Percentiles rank a stretch among this genome's conserved stretches.
Conservation (phyloP, 1,140 invertebrate genomes). For the Apis florea region DNA sequence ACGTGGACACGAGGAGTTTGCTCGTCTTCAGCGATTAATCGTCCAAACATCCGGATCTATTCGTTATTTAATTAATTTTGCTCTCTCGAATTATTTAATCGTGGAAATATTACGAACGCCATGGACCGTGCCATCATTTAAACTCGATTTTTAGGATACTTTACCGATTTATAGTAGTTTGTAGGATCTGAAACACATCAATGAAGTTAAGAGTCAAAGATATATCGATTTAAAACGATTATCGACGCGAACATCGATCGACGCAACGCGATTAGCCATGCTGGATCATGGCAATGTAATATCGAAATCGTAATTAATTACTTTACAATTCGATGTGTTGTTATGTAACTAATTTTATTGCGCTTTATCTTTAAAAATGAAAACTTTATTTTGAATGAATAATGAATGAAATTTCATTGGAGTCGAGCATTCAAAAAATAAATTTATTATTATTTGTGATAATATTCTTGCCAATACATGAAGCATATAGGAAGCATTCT, state of each 20-base stretch:
- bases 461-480: slow-evolving; percentile 18
- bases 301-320: neutral
- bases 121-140: neutral
- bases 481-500: neutral
- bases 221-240: neutral
- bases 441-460: slow-evolving; percentile 12
- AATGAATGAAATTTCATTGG: neutral
- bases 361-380: neutral
- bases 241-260: neutral
- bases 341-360: slow-evolving; percentile 3
- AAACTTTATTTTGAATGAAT: no score
- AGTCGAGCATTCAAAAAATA: neutral
- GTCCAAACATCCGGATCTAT: no score
- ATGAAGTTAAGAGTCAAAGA: neutral
- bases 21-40: slow-evolving; percentile 67
- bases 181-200: neutral
- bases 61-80: neutral
- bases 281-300: neutral
- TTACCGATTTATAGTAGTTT: neutral
- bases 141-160: neutral
- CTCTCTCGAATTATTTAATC: neutral
- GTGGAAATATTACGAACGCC: neutral
- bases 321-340: neutral
- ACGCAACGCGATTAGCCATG: neutral
- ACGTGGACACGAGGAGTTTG: slow-evolving; percentile 55